These are phyloP conservation scores for Chrysoperla carnea DNA, from an alignment of 1,140 invertebrate genomes.

Conservation along the genomic window DNA sequence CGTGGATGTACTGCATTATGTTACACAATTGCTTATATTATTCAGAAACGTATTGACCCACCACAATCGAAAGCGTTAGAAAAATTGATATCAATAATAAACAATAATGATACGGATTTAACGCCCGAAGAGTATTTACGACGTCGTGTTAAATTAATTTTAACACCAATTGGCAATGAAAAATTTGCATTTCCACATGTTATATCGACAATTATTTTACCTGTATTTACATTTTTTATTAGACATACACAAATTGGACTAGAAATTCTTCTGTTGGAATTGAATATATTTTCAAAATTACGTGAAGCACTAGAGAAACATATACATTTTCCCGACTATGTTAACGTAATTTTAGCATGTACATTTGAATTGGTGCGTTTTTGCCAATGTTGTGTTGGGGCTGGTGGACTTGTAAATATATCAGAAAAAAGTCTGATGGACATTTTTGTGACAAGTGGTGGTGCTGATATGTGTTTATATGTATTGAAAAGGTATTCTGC, in stretches of 20 bases:
- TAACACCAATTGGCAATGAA: not conserved
- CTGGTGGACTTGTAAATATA: not conserved
- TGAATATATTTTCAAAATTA: conserved; percentile 5
- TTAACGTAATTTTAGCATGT: conserved; percentile 5
- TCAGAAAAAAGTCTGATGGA: conserved; percentile 4
- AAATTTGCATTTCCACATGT: not conserved
- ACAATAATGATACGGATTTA: conserved; percentile 2
- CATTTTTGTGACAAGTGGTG: conserved; percentile 3
- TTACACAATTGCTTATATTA: conserved; percentile 8
- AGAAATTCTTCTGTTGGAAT: conserved; percentile 6
- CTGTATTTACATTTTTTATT: conserved; percentile 8
- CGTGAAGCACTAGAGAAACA: conserved; percentile 7
- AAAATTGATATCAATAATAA: conserved; percentile 2
- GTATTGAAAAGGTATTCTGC: conserved; percentile 3
- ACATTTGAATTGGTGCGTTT: conserved; percentile 7
- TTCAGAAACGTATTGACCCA: conserved; percentile 4
- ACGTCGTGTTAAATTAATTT: conserved; percentile 1
- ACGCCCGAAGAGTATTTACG: conserved; percentile 5
- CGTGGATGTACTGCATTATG: conserved; percentile 18
- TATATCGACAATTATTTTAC: conserved; percentile 4
- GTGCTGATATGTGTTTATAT: conserved; percentile 2
- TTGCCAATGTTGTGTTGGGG: conserved; percentile 6
- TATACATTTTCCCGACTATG: conserved; percentile 5
- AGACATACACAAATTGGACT: conserved; percentile 5
- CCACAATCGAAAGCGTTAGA: conserved; percentile 3